Conservation (phyloP, 2,113 vertebrate genomes). For the Camelus bactrianus region DNA sequence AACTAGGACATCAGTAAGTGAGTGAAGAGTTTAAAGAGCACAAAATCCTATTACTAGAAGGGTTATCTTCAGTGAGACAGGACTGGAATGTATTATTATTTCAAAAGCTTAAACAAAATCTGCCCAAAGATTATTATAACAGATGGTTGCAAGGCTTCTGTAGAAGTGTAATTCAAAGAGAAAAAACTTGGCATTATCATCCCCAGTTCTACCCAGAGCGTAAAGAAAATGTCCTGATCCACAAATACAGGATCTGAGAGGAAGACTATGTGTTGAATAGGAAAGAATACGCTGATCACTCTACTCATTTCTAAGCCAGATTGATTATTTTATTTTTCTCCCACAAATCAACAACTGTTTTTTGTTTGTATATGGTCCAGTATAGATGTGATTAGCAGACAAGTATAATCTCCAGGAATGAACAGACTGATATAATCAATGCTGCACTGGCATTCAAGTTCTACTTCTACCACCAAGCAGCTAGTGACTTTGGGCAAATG, state of each 20-base stretch:
- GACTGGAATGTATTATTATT: constrained; percentile 47
- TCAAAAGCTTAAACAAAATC: constrained; percentile 64
- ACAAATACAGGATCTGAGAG: constrained; percentile 31
- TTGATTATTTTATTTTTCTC: not conserved
- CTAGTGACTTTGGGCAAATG: constrained; percentile 11
- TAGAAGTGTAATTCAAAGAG: constrained; percentile 40
- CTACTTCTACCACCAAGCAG: not conserved
- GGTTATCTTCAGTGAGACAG: constrained; percentile 43
- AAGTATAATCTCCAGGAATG: not conserved
- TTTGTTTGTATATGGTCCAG: not conserved
- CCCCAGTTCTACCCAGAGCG: not conserved
- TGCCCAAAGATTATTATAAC: constrained; percentile 55
- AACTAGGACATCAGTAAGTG: not conserved
- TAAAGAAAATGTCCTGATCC: not conserved
- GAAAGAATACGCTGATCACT: not conserved
- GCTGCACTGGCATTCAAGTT: not conserved
- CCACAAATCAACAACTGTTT: not conserved
- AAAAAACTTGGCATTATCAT: constrained; percentile 41
- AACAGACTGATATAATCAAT: not conserved
- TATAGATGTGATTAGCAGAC: not conserved
- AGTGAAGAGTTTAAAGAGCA: constrained; percentile 23
- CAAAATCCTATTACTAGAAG: constrained; percentile 56
- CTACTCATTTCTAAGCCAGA: not conserved
- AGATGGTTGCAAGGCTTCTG: constrained; percentile 43
- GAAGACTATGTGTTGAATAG: not conserved